Percentiles rank a stretch among this genome's conserved stretches.
phyloP scores from a whole-genome alignment of 2,888 invertebrate species.

The Nymphalis polychloros region DNA sequence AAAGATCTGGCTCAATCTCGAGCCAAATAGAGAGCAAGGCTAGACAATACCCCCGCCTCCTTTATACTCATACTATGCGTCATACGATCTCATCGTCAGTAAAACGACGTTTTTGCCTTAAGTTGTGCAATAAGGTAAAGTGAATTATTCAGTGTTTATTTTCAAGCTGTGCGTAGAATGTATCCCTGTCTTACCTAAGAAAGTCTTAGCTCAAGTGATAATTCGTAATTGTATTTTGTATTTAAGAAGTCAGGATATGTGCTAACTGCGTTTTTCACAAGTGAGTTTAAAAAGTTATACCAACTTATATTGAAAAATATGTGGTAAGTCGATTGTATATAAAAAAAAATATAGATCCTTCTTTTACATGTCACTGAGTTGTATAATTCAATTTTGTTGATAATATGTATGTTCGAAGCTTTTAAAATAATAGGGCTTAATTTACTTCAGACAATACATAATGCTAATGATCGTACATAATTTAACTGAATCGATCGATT shows the following conservation, averaged over 20 bases:
- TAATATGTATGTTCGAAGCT: background rate
- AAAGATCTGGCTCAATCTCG: background rate
- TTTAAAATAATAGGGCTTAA: slow-evolving; percentile 1
- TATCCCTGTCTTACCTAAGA: background rate
- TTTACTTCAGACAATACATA: slow-evolving; percentile 14
- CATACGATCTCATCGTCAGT: slow-evolving; percentile 36
- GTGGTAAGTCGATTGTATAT: too few species aligned
- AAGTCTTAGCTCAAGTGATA: too few species aligned
- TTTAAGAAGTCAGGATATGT: too few species aligned
- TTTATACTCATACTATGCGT: slow-evolving; percentile 37
- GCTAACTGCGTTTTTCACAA: background rate
- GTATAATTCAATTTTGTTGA: too few species aligned
- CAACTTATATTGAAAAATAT: background rate
- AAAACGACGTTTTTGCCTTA: slow-evolving; percentile 16
- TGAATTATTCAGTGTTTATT: background rate
- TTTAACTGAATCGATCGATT: slow-evolving; percentile 54
- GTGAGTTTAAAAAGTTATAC: background rate
- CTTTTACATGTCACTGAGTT: too few species aligned
- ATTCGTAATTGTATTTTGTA: too few species aligned
- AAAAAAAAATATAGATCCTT: too few species aligned
- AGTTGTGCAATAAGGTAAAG: slow-evolving; percentile 8
- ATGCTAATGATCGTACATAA: slow-evolving; percentile 11
- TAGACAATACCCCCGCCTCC: slow-evolving; percentile 25
- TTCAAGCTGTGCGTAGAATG: background rate
- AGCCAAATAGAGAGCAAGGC: slow-evolving; percentile 28